Evolutionary conservation across 2,113 vertebrate species (phyloP).

Genomic region (Istiophorus platypterus): DNA sequence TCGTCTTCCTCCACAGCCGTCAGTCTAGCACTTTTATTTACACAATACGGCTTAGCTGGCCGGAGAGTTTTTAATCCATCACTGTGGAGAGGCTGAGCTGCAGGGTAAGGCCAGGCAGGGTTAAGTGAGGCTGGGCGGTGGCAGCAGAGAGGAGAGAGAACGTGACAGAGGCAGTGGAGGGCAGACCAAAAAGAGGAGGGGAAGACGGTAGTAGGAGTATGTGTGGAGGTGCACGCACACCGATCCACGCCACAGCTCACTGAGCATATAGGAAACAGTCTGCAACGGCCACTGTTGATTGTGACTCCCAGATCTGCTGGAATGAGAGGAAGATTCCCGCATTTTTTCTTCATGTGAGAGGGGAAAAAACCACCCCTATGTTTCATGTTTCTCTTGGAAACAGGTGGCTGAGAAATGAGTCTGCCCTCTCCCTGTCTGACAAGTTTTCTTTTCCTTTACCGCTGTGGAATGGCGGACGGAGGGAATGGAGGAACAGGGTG

Average conservation of each 20-base stretch:
- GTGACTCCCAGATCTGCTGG: constrained; percentile 15
- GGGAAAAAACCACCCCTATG: constrained; percentile 32
- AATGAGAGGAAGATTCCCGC: constrained; percentile 38
- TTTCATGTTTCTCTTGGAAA: constrained; percentile 67
- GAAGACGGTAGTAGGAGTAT: background rate
- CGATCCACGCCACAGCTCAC: constrained; percentile 5
- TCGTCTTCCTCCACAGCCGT: constrained; percentile 22
- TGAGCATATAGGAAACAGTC: constrained; percentile 56
- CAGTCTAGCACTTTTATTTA: constrained; percentile 63
- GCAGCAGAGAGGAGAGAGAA: background rate
- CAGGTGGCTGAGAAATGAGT: constrained; percentile 69
- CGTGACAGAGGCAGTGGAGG: background rate
- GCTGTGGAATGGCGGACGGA: constrained; percentile 46
- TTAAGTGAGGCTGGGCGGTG: constrained; percentile 48
- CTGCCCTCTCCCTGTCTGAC: constrained; percentile 43
- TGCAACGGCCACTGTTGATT: constrained; percentile 27
- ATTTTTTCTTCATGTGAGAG: constrained; percentile 35
- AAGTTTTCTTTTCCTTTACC: constrained; percentile 71
- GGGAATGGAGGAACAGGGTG: constrained; percentile 23
- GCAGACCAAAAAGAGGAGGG: background rate
- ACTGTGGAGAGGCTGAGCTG: constrained; percentile 33
- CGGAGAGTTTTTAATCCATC: constrained; percentile 65
- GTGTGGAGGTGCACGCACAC: background rate
- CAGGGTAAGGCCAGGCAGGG: constrained; percentile 20
- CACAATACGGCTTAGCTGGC: constrained; percentile 58